Percentiles rank a stretch among this genome's conserved stretches.
phyloP scores from a whole-genome alignment of 2,113 vertebrate genomes.

The Caretta caretta region DNA sequence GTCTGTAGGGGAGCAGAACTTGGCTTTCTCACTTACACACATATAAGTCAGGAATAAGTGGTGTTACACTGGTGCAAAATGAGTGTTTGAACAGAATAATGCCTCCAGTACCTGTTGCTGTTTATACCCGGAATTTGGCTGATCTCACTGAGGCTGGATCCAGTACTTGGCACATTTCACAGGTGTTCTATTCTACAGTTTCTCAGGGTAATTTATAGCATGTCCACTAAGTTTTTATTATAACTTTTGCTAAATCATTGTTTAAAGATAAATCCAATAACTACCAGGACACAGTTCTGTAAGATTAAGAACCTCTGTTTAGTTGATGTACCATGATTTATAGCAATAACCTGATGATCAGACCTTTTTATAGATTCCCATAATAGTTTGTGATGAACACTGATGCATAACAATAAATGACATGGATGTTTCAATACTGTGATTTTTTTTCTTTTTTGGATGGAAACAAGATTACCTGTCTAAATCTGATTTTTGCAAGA shows the following conservation, averaged over 20 bases:
- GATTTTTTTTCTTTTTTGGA: not conserved
- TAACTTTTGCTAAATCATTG: not conserved
- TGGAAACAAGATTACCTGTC: not conserved
- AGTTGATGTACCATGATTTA: not conserved
- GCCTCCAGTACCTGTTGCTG: not conserved
- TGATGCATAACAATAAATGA: not conserved
- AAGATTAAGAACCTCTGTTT: not conserved
- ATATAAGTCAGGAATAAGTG: not conserved
- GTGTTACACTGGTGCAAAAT: not conserved
- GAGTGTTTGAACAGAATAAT: not conserved
- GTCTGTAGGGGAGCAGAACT: not conserved
- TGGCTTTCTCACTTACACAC: not conserved
- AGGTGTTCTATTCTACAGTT: not conserved
- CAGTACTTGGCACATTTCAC: not conserved
- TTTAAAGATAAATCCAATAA: slow-evolving; percentile 11
- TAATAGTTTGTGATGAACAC: not conserved
- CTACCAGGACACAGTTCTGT: not conserved
- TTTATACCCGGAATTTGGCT: not conserved
- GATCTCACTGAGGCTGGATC: not conserved
- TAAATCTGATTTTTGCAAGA: not conserved
- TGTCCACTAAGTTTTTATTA: not conserved
- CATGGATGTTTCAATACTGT: not conserved
- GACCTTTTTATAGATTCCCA: not conserved
- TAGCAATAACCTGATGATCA: not conserved
- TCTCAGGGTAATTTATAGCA: not conserved